These are phyloP conservation scores for Monarcha castaneiventris DNA, from an alignment of 2,113 vertebrate species.

Conservation along the genomic window DNA sequence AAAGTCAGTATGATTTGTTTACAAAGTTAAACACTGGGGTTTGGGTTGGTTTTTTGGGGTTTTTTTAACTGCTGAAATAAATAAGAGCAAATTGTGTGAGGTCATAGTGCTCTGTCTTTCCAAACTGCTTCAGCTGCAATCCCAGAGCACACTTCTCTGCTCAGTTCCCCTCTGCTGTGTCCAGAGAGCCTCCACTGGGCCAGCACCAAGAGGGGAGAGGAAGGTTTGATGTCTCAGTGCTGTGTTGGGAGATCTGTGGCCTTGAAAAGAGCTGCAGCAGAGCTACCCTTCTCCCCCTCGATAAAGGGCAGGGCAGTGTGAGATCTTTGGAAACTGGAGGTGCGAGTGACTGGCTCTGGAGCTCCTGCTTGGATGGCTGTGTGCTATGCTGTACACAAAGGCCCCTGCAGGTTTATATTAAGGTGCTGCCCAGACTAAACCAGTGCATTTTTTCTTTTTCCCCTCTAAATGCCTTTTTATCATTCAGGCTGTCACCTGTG, in stretches of 20 bases:
- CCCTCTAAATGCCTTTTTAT: slow-evolving; percentile 73
- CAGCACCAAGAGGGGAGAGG: not conserved
- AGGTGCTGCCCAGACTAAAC: slow-evolving; percentile 73
- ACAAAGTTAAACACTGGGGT: slow-evolving; percentile 21
- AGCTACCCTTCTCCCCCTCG: not conserved
- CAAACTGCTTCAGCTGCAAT: slow-evolving; percentile 41
- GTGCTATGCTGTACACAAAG: slow-evolving; percentile 64
- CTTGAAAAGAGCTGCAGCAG: not conserved
- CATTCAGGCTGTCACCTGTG: slow-evolving; percentile 75
- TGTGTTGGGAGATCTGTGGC: not conserved
- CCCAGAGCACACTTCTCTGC: not conserved
- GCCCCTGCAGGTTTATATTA: slow-evolving; percentile 70
- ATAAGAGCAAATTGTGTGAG: slow-evolving; percentile 42
- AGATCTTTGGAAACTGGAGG: not conserved
- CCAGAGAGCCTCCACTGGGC: not conserved
- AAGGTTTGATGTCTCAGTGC: not conserved
- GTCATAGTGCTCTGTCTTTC: slow-evolving; percentile 26
- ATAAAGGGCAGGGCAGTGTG: not conserved
- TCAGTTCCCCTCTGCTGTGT: not conserved
- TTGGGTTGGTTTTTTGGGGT: not conserved
- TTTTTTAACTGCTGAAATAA: slow-evolving; percentile 39
- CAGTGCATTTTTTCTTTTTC: slow-evolving; percentile 60
- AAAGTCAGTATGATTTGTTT: slow-evolving; percentile 46
- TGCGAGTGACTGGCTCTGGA: not conserved
- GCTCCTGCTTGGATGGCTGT: slow-evolving; percentile 40